These are phyloP conservation scores for Hoplodrina blanda DNA, from an alignment of 2,888 invertebrate genomes.

Conservation along the genomic window DNA sequence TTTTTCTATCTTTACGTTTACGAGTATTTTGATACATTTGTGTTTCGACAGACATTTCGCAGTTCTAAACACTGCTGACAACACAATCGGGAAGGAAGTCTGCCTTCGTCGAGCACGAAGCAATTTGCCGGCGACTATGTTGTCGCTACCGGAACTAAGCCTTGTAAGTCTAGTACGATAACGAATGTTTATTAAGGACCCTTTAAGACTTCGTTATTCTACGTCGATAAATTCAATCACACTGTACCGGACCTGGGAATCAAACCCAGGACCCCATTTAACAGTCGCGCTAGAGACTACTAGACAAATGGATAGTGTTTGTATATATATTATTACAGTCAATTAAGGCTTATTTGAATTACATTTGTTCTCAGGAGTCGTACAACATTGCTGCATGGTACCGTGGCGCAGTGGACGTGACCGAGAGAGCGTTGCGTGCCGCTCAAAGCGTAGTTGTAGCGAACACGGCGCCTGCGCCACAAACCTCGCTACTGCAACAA, in stretches of 20 bases:
- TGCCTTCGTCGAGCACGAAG: constrained; percentile 8
- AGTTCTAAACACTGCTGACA: constrained; percentile 9
- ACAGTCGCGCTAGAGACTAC: no score
- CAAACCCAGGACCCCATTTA: no score
- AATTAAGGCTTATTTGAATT: no score
- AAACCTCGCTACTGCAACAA: neutral
- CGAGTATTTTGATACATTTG: no score
- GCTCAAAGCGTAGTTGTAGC: neutral
- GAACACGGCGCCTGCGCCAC: neutral
- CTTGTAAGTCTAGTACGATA: constrained; percentile 1
- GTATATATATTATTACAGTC: no score
- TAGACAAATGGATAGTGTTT: no score
- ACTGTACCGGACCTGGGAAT: no score
- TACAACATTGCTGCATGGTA: neutral
- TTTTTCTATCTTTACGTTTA: no score
- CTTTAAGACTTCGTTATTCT: no score
- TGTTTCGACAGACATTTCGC: constrained; percentile 28
- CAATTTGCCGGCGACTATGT: constrained; percentile 15
- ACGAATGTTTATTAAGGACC: no score
- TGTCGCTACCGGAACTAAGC: constrained; percentile 17
- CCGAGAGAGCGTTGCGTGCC: neutral
- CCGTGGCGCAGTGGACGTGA: neutral
- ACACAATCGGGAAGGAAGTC: constrained; percentile 9
- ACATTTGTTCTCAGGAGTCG: neutral
- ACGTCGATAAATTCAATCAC: no score